Evolutionary conservation across 2,888 invertebrate species (phyloP).

Genomic region (Trissoscelio sp.): DNA sequence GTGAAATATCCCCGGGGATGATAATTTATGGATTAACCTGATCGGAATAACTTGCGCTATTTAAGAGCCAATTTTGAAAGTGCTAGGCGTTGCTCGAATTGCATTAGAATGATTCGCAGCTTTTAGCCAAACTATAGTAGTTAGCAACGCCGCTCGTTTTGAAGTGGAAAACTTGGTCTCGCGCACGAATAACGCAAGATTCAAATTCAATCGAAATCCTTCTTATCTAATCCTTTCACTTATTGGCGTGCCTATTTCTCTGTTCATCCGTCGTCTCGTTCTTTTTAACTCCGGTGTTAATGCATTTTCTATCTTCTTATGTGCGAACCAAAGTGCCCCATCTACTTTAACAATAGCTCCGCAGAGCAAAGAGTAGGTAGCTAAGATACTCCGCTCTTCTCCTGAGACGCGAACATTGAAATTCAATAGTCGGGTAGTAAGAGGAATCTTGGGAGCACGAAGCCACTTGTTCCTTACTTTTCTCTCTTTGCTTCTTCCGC

Average conservation of each 20-base stretch:
- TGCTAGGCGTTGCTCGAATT: conserved; percentile 79
- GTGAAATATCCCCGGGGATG: conserved; percentile 42
- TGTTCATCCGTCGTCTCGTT: conserved; percentile 41
- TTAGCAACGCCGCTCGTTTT: conserved; percentile 46
- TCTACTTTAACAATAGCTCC: conserved; percentile 67
- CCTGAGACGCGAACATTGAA: conserved; percentile 71
- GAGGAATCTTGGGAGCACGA: conserved; percentile 68
- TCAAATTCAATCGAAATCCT: conserved; percentile 81
- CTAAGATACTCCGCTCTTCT: conserved; percentile 59
- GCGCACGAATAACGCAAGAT: conserved; percentile 70
- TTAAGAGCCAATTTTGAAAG: conserved; percentile 82
- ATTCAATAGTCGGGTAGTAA: conserved; percentile 76
- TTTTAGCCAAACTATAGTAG: conserved; percentile 72
- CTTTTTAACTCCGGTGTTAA: conserved; percentile 68
- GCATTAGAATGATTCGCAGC: conserved; percentile 72
- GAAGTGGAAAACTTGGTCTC: conserved; percentile 52
- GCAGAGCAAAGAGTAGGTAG: conserved; percentile 62
- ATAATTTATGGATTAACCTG: conserved; percentile 79
- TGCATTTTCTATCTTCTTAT: conserved; percentile 64
- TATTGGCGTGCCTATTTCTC: conserved; percentile 67
- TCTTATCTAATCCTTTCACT: conserved; percentile 70
- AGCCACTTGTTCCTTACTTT: conserved; percentile 65
- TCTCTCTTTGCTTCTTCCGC: conserved; percentile 51
- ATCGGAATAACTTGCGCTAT: conserved; percentile 78
- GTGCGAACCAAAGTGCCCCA: conserved; percentile 59